Conservation (phyloP, 2,797 vertebrate genomes). For the Octomys mimax region DNA sequence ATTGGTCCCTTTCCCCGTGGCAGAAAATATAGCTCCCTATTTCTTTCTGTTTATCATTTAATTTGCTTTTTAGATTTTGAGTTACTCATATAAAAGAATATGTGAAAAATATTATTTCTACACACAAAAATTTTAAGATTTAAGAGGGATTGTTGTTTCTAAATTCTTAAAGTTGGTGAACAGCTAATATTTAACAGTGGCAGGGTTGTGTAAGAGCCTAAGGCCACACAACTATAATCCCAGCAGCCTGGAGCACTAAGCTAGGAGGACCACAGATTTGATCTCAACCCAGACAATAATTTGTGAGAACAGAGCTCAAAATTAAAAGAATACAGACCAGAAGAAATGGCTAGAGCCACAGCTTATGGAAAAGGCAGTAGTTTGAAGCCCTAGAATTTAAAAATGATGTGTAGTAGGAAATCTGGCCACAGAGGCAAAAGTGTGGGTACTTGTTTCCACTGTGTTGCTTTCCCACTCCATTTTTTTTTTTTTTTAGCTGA, state of each 20-base stretch:
- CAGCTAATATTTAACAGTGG: not conserved
- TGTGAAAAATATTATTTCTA: not conserved
- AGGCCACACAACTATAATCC: too few species aligned
- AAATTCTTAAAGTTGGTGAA: not conserved
- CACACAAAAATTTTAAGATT: not conserved
- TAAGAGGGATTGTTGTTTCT: not conserved
- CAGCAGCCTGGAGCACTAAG: not conserved
- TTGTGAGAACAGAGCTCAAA: not conserved
- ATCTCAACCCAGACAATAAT: not conserved
- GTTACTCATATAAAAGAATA: not conserved
- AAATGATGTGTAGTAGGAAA: not conserved
- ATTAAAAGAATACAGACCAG: not conserved
- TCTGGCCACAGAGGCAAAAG: not conserved
- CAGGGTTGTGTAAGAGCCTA: accelerated
- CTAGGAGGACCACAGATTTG: not conserved
- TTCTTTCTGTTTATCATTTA: not conserved
- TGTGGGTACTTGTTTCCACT: not conserved
- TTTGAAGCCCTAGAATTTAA: not conserved
- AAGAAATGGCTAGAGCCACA: not conserved
- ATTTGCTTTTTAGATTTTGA: not conserved
- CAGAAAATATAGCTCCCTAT: not conserved
- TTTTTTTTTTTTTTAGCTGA: not conserved
- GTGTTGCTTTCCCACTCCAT: not conserved
- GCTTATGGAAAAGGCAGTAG: not conserved
- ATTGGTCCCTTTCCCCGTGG: not conserved